Conservation (phyloP, 2,113 vertebrate species). For the Leptosomus discolor region DNA sequence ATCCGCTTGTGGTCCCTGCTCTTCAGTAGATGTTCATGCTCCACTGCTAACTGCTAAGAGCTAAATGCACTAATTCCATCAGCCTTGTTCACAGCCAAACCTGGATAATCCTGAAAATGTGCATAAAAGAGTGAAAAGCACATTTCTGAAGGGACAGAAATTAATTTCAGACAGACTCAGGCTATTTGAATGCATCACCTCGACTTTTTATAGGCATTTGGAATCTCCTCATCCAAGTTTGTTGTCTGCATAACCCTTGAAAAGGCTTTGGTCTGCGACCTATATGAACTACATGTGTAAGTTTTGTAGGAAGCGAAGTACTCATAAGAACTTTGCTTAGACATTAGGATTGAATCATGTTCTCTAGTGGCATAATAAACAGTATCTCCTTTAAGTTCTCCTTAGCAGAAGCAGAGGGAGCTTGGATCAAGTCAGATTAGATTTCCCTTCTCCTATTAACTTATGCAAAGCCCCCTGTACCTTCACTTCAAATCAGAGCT, state of each 20-base stretch:
- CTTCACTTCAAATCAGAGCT: neutral
- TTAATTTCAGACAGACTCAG: neutral
- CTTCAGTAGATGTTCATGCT: neutral
- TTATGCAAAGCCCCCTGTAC: neutral
- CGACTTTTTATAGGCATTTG: neutral
- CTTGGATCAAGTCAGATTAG: neutral
- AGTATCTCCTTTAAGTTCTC: neutral
- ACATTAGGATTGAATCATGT: neutral
- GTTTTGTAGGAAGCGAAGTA: neutral
- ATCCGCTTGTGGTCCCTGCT: neutral
- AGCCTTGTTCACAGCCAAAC: neutral
- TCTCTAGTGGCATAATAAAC: neutral
- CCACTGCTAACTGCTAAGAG: neutral
- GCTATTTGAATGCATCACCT: neutral
- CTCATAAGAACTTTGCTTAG: neutral
- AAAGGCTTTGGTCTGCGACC: neutral
- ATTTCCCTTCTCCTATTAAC: neutral
- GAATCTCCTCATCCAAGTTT: neutral
- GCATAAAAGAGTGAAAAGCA: neutral
- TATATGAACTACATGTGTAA: neutral
- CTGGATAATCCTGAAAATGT: neutral
- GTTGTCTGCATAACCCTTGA: neutral
- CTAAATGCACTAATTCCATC: slow-evolving; percentile 13
- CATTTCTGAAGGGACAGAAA: neutral
- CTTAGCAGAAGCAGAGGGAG: neutral